Base-by-base conservation (phyloP, 2,113 vertebrate genomes). In the Anguilla rostrata region DNA sequence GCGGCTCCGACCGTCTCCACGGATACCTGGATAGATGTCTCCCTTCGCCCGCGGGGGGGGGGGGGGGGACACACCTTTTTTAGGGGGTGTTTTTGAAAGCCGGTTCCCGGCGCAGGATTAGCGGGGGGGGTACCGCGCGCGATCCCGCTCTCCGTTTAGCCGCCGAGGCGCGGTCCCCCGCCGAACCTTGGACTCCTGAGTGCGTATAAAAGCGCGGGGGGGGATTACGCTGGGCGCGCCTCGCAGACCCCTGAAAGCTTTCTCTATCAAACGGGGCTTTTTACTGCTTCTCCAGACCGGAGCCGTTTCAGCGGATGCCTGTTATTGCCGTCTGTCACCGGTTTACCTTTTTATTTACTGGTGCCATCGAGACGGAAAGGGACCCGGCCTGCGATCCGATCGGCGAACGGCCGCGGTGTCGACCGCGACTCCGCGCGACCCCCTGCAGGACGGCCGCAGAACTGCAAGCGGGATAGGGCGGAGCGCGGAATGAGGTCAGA, bases 301-400 rank as follows among this genome's bases (percentile, higher is more conserved):
- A 86, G n/a, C 79, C 60, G 39, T 20, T 71, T 79, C 60, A 60
- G 53, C 79, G 34, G 85, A 39, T 2, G 15, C 56, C n/a, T 82
- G 85, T 86, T 86, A 81, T 86, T 81, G 78, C 79, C 80, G 16
- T 78, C 85, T 82, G 78, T 66, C 85, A 82, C 56, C 29, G 85
- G 22, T 86, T 86, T 86, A 86, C 82, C 85, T 81, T 56, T 34
- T 86, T 86, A 82, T 86, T 81, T 86, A 82, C 82, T 66, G 57
- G 53, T 66, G 85, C 85, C 40, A n/a, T 53, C 16, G 85, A 86
- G 85, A n/a, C 20, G 39, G 85, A 63, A 82, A 39, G 40, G 39
- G 39, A 34, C 34, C 78, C 78, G 39, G 11, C 39, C 34, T 26
- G 79, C 57, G 63, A 81, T 86, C 39, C 63, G 85, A 85, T 85